Evolutionary conservation across 2,113 vertebrate species (phyloP).

Genomic region (Macroglossus sobrinus): DNA sequence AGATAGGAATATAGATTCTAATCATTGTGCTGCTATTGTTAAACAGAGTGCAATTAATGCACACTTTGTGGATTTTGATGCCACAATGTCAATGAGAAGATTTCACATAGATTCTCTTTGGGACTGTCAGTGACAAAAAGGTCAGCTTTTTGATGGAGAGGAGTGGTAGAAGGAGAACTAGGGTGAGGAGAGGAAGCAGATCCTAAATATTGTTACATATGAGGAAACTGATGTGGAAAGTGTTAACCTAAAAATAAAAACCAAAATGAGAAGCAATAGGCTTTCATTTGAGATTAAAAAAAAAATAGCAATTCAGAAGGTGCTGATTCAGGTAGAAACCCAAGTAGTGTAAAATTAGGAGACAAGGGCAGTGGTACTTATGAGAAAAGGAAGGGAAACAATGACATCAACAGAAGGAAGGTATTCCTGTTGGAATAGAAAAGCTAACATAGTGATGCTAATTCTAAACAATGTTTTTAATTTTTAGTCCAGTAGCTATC

Average conservation of each 20-base stretch:
- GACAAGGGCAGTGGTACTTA: neutral
- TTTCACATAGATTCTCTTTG: neutral
- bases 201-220: neutral
- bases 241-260: neutral
- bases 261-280: neutral
- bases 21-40: constrained; percentile 56
- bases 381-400: neutral
- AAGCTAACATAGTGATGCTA: neutral
- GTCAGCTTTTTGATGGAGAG: neutral
- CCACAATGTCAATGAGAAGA: constrained; percentile 24
- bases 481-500: neutral
- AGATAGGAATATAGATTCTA: constrained; percentile 53
- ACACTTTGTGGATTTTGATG: neutral
- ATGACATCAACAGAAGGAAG: neutral
- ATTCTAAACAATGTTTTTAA: neutral
- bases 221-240: no score
- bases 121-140: neutral
- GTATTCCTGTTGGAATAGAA: neutral
- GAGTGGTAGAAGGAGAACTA: neutral
- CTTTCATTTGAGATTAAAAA: neutral
- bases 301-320: neutral
- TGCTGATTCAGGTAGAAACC: neutral
- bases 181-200: neutral
- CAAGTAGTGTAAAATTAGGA: neutral
- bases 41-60: neutral